A percentile compares a stretch with the other conserved stretches of the same genome.
These are phyloP conservation scores for Drosophila repletoides DNA, from an alignment of 1,140 invertebrate species.

Conservation along the genomic window DNA sequence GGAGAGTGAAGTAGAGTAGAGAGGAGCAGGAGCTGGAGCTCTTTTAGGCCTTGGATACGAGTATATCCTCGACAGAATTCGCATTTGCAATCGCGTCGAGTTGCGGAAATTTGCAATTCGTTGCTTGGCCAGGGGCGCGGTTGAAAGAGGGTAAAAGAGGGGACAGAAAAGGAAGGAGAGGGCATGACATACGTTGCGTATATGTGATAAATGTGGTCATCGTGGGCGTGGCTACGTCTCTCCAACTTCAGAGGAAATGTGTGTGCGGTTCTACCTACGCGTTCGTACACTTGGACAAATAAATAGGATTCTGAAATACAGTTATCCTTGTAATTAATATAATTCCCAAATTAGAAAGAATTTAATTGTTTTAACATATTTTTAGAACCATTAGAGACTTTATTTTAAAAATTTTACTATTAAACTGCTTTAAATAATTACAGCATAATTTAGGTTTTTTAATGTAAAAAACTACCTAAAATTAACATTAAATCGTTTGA, in stretches of 20 bases:
- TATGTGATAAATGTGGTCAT: conserved; percentile 67
- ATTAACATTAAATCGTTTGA: too few relatives aligned
- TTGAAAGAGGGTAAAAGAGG: background rate
- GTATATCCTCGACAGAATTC: conserved; percentile 20
- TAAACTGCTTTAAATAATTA: too few relatives aligned
- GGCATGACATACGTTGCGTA: conserved; percentile 66
- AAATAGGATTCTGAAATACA: too few relatives aligned
- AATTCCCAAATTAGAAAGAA: too few relatives aligned
- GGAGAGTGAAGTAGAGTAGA: background rate
- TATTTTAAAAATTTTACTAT: too few relatives aligned
- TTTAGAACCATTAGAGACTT: too few relatives aligned
- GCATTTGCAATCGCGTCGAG: conserved; percentile 50
- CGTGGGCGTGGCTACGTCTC: conserved; percentile 33
- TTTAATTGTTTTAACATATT: too few relatives aligned
- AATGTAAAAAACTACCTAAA: too few relatives aligned
- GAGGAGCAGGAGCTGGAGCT: background rate
- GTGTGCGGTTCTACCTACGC: conserved; percentile 52
- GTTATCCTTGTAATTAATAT: too few relatives aligned
- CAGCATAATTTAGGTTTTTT: too few relatives aligned
- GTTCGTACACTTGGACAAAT: too few relatives aligned
- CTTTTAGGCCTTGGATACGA: conserved; percentile 45
- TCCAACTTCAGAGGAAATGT: conserved; percentile 47
- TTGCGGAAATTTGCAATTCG: conserved; percentile 72
- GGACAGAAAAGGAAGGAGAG: background rate
- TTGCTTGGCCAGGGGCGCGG: conserved; percentile 29